Conservation (phyloP, 2,797 vertebrate genomes). For the Pseudotriccus pelzelni region DNA sequence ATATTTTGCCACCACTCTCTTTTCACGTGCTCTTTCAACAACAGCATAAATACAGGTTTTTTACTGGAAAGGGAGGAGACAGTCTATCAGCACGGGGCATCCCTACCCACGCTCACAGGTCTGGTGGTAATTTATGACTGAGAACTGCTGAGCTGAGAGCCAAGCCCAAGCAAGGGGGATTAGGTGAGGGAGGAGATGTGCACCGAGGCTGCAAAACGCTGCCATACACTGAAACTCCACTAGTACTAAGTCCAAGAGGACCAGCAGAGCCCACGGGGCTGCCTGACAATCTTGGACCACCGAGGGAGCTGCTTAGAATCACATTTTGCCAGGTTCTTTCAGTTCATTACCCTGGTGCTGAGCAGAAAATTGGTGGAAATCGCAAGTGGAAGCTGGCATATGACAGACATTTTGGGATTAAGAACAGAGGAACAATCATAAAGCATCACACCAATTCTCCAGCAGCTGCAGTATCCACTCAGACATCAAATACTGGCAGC, state of each 20-base stretch:
- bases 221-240: not conserved
- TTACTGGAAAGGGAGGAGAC: not conserved
- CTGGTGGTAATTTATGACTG: not conserved
- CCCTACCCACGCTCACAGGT: not conserved
- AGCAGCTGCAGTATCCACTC: not conserved
- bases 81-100: not conserved
- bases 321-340: not conserved
- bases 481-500: not conserved
- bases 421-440: not conserved
- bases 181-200: not conserved
- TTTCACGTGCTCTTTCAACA: not conserved
- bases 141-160: not conserved
- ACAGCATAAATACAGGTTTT: not conserved
- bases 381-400: not conserved
- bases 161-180: not conserved
- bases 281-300: not conserved
- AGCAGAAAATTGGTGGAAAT: not conserved
- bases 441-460: not conserved
- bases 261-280: not conserved
- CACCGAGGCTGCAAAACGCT: not conserved
- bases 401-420: not conserved
- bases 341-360: not conserved
- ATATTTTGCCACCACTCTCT: not conserved
- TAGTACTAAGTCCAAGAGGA: not conserved
- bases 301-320: not conserved